Evolutionary conservation across 2,113 vertebrate genomes (phyloP), one percentile per base, ranked within the genome.

Genomic region (Thamnaconus septentrionalis): DNA sequence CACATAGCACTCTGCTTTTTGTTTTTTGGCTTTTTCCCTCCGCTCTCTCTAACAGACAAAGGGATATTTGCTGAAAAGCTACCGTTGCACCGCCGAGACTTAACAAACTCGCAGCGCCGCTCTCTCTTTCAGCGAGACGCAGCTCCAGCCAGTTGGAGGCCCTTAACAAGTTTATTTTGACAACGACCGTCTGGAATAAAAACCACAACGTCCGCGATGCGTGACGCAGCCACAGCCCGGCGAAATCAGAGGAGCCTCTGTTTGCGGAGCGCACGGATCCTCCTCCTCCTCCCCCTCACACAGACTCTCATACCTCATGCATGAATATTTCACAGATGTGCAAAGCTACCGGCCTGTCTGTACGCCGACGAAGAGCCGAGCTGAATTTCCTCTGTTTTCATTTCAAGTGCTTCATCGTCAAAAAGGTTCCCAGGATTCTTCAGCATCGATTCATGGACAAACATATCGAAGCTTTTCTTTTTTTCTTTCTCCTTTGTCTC

Each of bases 201-300:
- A 63, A 31, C 18, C 72, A 60, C 52, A 57, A 31, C 52, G 67
- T 68, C 18, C 65, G 43, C 1, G 3, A 57, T 55, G 48, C 57
- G 64, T 74, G 69, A 69, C 73, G 18, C 48, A 48, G 58, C 74
- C 55, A 42, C 75, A 43, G 59, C 53, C 73, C 8, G 8, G 59
- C 55, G 77, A 68, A 61, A 72, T 59, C 58, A 84, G 11, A 79
- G 56, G 61, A 77, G 75, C 39, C 42, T 65, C 69, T 87, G 74
- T 72, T 76, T 78, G 18, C 18, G 18, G 18, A 31, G 18, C 18
- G 18, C 18, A 31, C 18, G 18, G 18, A 31, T 31, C 18, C 18
- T 31, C 18, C 18, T 31, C 18, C 18, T 2, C 18, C 18, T 31
- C 18, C 18, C 18, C 18, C 18, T 31, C 18, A 31, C 18, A 1